phyloP scores from a whole-genome alignment of 2,797 vertebrate genomes.

The Eulemur rubriventer region DNA sequence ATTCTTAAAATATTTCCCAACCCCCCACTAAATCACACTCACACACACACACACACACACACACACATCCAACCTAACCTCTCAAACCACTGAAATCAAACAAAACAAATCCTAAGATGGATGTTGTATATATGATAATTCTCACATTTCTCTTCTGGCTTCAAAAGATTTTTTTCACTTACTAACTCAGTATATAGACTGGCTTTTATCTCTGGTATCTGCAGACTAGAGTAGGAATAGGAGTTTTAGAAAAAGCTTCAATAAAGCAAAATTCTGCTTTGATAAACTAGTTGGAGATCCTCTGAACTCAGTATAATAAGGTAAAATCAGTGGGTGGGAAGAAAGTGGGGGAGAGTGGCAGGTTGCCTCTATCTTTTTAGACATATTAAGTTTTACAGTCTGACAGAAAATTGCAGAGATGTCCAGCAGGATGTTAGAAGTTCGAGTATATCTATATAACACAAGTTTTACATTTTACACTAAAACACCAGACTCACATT shows the following conservation, averaged over 20 bases:
- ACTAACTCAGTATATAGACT: background rate
- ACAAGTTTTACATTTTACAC: slow-evolving; percentile 36
- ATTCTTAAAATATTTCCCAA: slow-evolving; percentile 38
- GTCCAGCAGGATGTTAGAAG: slow-evolving; percentile 33
- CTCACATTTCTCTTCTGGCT: background rate
- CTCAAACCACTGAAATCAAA: slow-evolving; percentile 26
- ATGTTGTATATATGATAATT: background rate
- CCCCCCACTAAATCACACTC: background rate
- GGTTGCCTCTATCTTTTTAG: background rate
- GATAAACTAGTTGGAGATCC: background rate
- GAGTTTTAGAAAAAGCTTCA: background rate
- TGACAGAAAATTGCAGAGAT: slow-evolving; percentile 18
- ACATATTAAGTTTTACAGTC: background rate
- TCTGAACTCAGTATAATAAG: background rate
- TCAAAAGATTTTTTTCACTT: background rate
- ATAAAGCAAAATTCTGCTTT: slow-evolving; percentile 38
- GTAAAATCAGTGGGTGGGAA: background rate
- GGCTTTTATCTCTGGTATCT: background rate
- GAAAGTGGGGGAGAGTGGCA: background rate
- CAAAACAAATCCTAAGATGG: background rate
- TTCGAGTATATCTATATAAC: background rate
- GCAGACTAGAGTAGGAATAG: background rate
- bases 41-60: background rate
- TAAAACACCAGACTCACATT: background rate
- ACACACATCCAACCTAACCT: background rate